Base-by-base conservation (phyloP, 2,113 vertebrate species). In the Ellobius talpinus region DNA sequence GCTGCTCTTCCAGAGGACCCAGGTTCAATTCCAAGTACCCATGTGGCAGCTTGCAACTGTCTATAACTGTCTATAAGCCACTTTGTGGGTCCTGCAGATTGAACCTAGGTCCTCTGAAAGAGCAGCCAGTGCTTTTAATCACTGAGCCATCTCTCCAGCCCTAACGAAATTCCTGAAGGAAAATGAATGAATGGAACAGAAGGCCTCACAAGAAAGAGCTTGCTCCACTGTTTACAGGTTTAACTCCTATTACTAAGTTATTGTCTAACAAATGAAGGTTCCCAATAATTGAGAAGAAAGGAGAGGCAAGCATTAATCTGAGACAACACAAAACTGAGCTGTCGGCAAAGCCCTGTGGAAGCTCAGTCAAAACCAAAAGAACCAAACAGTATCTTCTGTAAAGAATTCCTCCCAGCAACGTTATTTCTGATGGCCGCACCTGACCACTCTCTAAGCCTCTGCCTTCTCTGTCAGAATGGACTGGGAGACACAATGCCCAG, bases 191-290 rank as follows among this genome's bases (percentile, higher is more conserved):
- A 79, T 33, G 52, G 79, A 93, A 87, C 5, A 87, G n/a, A 93
- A 92, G 50, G 12, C 87, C 8, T 63, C 45, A 79, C 7, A 72
- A 61, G 66, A 74, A 86, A 94, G 26, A 45, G 76, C 5, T 81
- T 84, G 45, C 95, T 70, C 33, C 19, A 95, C 21, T 66, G 42
- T 52, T 78, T 68, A 72, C 5, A 76, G 45, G 19, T 91, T 96
- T 93, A 72, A 97, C 33, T 94, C 52, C 58, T 84, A 39, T 31
- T 33, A 79, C 66, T 93, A 94, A 89, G 94, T 88, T 58, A 58
- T 39, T 85, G 29, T 89, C 94, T 94, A 89, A 82, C 42, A 94
- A 84, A 68, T 58, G 39, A 91, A 87, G 86, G 29, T 47, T 91
- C 55, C 74, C 92, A 52, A 87, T 91, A 94, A 84, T 76, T 72